Percentiles rank a stretch among this genome's conserved stretches.
Evolutionary conservation across 2,113 vertebrate species (phyloP).

Genomic region (Benitochromis conjunctus): DNA sequence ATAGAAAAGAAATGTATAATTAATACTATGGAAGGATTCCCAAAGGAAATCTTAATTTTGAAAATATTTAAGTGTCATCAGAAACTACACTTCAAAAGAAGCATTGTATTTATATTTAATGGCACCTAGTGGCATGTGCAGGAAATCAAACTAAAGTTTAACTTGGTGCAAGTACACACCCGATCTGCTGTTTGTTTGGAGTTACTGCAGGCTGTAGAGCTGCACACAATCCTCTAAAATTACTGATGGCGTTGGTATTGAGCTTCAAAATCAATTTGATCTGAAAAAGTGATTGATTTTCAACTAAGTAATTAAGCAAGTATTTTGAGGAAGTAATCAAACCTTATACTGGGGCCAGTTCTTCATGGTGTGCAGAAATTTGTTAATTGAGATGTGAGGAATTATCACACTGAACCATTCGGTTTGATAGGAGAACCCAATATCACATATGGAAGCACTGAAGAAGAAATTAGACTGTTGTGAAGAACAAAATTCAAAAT

Average conservation of each 20-base stretch:
- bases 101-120: not conserved
- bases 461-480: not conserved
- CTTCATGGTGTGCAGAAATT: conserved; percentile 13
- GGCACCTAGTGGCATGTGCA: not conserved
- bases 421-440: conserved; percentile 10
- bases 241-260: conserved; percentile 22
- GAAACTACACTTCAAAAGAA: not conserved
- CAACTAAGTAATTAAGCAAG: conserved; percentile 47
- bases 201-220: not conserved
- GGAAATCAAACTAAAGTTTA: not conserved
- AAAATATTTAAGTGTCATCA: not conserved
- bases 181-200: not conserved
- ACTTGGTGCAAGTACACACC: not conserved
- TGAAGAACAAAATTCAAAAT: not conserved
- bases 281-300: conserved; percentile 43
- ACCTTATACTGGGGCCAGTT: conserved; percentile 23
- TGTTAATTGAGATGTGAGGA: conserved; percentile 33
- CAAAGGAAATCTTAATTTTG: not conserved
- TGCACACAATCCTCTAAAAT: not conserved
- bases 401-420: conserved; percentile 4
- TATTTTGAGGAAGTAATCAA: conserved; percentile 53
- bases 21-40: not conserved
- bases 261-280: conserved; percentile 32
- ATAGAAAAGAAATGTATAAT: not conserved
- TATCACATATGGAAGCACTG: not conserved